A percentile compares a stretch with the other conserved stretches of the same genome.
These are phyloP conservation scores for Anhinga anhinga DNA, from an alignment of 2,113 vertebrate genomes.

Conservation along the genomic window DNA sequence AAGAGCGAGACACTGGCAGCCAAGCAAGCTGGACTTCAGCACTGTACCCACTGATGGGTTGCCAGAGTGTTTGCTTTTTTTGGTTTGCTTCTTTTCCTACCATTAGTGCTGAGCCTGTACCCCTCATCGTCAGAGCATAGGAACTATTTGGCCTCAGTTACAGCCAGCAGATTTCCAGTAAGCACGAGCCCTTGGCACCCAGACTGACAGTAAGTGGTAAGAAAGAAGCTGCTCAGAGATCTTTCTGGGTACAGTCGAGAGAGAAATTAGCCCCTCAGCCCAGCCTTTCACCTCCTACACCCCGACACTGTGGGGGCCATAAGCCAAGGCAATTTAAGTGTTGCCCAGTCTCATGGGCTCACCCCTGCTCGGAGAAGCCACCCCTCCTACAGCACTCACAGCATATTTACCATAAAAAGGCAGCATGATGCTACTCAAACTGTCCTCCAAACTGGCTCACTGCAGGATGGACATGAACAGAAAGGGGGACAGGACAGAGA, in stretches of 20 bases:
- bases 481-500: neutral
- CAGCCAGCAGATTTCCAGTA: constrained; percentile 17
- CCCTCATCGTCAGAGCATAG: neutral
- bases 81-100: neutral
- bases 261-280: neutral
- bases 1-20: neutral
- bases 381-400: neutral
- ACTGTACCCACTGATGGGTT: neutral
- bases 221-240: neutral
- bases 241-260: neutral
- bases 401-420: constrained; percentile 43
- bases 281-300: neutral
- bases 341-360: neutral
- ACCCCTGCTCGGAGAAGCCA: neutral
- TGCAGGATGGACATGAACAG: neutral
- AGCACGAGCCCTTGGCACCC: neutral
- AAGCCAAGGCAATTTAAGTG: neutral
- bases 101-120: neutral
- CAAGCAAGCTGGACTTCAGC: neutral
- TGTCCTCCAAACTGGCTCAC: neutral
- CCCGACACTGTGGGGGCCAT: rapidly evolving
- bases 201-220: neutral
- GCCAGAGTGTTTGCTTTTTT: neutral
- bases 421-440: neutral
- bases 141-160: neutral